Evolutionary conservation across 1,140 invertebrate genomes (phyloP), one percentile per base, ranked within the genome.

Genomic region (Chironomus striatipennis): DNA sequence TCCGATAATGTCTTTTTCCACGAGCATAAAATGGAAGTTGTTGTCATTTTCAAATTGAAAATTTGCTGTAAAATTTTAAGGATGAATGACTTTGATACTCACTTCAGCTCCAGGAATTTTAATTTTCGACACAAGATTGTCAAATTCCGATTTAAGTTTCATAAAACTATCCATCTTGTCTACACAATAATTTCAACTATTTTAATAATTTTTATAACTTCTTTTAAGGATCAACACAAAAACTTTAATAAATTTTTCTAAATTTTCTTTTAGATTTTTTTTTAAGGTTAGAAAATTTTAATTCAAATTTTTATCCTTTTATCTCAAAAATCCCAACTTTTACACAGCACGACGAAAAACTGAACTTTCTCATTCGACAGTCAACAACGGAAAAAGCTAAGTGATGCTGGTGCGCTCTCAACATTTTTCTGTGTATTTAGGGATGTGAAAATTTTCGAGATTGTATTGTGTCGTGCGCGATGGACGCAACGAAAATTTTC

Each of bases 351-450:
- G 6, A 18, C 10, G 17, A 9, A 57, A 70, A 70, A 70, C 18
- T 21, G 65, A 70, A 70, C 65, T 70, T 18, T 70, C n/a, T 70
- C 65, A 18, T 20, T 70, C 65, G 17, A 70, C 65, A 70, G 65
- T 70, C 65, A 70, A 17, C 65, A 70, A 70, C 65, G 17, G 65
- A 70, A 70, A 70, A 70, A 70, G 65, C 65, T 70, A 17, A 20
- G 47, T 70, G 17, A 21, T 70, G 65, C 20, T 18, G 65, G 17
- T 20, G 65, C 12, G 47, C 47, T 57, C 47, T 57, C 12, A 57
- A 57, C 5, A 57, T n/a, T n/a, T 0, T 57, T 57, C 12, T 57
- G n/a, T 12, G 47, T 57, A n/a, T n/a, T n/a, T n/a, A 34, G 24
- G 24, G 24, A 34, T 34, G 24, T 34, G 24, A 34, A 34, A 2